A percentile compares a stretch with the other conserved stretches of the same genome.
These are phyloP conservation scores for Himalopsyche kuldschensis DNA, from an alignment of 2,888 invertebrate species.

Conservation along the genomic window DNA sequence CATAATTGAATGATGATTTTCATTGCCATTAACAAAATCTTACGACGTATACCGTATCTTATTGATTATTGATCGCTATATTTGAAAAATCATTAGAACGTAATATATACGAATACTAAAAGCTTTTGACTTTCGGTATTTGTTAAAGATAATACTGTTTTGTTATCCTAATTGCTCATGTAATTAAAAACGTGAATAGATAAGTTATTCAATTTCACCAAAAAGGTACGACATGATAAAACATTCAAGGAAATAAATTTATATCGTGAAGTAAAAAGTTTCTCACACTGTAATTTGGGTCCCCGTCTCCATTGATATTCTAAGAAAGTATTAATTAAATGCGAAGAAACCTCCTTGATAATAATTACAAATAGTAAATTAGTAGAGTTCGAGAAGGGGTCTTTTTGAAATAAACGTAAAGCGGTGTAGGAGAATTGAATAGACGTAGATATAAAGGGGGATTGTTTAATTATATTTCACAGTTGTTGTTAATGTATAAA, in stretches of 20 bases:
- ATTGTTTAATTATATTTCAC: neutral
- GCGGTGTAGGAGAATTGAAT: neutral
- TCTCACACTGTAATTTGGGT: neutral
- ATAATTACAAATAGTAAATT: neutral
- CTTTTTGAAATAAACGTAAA: neutral
- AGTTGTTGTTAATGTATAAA: neutral
- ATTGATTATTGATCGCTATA: too few relatives aligned
- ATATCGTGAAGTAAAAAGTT: neutral
- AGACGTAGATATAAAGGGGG: neutral
- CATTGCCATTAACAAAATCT: too few relatives aligned
- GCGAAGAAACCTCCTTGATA: neutral
- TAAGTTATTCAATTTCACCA: neutral
- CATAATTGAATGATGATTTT: too few relatives aligned
- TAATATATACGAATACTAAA: too few relatives aligned
- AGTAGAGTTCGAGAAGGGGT: neutral
- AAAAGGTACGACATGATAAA: neutral
- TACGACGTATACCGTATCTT: too few relatives aligned
- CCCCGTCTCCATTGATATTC: neutral
- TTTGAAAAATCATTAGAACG: too few relatives aligned
- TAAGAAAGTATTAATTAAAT: neutral
- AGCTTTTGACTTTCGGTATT: too few relatives aligned
- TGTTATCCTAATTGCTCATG: too few relatives aligned
- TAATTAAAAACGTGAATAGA: neutral
- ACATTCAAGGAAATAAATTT: neutral
- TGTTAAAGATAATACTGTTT: too few relatives aligned